These are phyloP conservation scores for Catonia carolina DNA, from an alignment of 2,888 invertebrate genomes.

Conservation along the genomic window DNA sequence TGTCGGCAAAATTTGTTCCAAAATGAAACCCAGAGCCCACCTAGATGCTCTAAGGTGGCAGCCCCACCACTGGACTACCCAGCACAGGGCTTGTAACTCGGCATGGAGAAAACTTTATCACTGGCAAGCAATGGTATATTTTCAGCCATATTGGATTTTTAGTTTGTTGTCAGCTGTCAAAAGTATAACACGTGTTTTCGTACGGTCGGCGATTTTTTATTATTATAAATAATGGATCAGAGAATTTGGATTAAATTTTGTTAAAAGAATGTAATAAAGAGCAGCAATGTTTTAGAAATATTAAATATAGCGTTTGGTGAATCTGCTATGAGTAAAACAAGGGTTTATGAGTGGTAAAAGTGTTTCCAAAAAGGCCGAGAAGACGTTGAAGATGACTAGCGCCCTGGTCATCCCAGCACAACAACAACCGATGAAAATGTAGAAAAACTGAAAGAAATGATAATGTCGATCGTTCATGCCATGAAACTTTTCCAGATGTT, in stretches of 20 bases:
- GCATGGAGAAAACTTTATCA: too few relatives aligned
- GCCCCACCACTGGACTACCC: too few relatives aligned
- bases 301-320: constrained; percentile 8
- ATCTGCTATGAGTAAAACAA: not conserved
- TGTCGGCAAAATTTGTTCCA: too few relatives aligned
- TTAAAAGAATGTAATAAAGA: not conserved
- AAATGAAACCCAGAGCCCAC: too few relatives aligned
- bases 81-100: too few relatives aligned
- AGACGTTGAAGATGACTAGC: not conserved
- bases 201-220: not conserved
- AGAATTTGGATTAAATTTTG: constrained; percentile 6
- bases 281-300: constrained; percentile 3
- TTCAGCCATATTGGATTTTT: not conserved
- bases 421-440: not conserved
- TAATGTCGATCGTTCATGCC: not conserved
- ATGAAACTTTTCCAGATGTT: not conserved
- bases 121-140: not conserved
- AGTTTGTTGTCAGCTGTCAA: constrained; percentile 4
- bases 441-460: not conserved
- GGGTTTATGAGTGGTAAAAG: too few relatives aligned
- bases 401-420: not conserved
- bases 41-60: too few relatives aligned
- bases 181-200: constrained; percentile 4
- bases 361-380: too few relatives aligned
- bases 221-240: constrained; percentile 1